Percentiles rank a stretch among this genome's conserved stretches.
Conservation (phyloP, 1,140 invertebrate genomes). For the Nebria ingens region DNA sequence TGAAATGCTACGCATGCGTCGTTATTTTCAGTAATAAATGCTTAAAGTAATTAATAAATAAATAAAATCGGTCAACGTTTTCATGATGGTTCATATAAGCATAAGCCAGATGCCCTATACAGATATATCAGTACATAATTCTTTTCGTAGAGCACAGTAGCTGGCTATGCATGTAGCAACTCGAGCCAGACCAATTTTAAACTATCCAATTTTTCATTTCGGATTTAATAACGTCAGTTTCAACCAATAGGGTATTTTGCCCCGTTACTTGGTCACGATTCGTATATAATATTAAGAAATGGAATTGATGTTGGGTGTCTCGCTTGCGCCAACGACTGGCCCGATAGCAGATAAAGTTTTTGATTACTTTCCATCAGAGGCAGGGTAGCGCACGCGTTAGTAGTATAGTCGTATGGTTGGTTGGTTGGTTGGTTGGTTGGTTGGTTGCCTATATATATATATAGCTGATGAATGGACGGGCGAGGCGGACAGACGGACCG, state of each 20-base stretch:
- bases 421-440: too few relatives aligned
- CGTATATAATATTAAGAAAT: constrained; percentile 31
- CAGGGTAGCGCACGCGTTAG: too few relatives aligned
- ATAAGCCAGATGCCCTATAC: not conserved
- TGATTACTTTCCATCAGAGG: constrained; percentile 27
- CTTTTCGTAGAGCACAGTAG: constrained; percentile 13
- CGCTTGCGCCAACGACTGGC: constrained; percentile 10
- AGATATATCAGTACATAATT: constrained; percentile 25
- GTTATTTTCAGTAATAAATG: too few relatives aligned
- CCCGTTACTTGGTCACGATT: constrained; percentile 26
- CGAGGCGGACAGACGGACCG: too few relatives aligned
- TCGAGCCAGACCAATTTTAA: constrained; percentile 27
- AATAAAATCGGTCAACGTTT: too few relatives aligned
- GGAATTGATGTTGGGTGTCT: constrained; percentile 28
- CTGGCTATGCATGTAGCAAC: constrained; percentile 28
- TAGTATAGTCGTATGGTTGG: too few relatives aligned
- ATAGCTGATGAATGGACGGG: too few relatives aligned
- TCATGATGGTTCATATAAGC: too few relatives aligned
- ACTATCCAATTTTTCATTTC: constrained; percentile 36
- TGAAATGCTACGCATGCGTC: too few relatives aligned
- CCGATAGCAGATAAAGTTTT: constrained; percentile 27
- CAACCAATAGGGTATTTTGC: constrained; percentile 24
- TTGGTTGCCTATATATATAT: too few relatives aligned
- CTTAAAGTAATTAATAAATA: too few relatives aligned
- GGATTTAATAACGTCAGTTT: constrained; percentile 35